A percentile compares a stretch with the other conserved stretches of the same genome.
Evolutionary conservation across 2,113 vertebrate genomes (phyloP).

Genomic region (Albula goreensis): DNA sequence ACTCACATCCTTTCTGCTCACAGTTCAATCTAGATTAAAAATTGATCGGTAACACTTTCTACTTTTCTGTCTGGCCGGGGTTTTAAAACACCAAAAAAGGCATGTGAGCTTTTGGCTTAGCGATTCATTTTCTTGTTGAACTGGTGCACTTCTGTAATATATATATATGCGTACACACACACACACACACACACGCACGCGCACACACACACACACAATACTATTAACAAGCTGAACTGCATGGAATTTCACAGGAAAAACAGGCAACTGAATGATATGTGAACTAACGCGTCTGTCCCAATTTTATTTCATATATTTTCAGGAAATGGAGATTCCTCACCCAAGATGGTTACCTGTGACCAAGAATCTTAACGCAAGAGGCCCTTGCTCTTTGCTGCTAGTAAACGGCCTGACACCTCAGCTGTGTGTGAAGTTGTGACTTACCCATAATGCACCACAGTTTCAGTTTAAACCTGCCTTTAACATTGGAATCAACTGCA

Average conservation of each 20-base stretch:
- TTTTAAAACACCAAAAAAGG: constrained; percentile 18
- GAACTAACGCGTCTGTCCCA: constrained; percentile 15
- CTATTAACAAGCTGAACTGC: too few species aligned
- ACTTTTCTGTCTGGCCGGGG: constrained; percentile 12
- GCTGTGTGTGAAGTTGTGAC: background rate
- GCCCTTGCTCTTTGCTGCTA: background rate
- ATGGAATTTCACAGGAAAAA: background rate
- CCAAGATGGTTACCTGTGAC: background rate
- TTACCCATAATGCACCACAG: background rate
- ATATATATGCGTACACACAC: background rate
- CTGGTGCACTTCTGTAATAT: constrained; percentile 12
- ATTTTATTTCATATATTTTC: background rate
- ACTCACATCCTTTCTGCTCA: constrained; percentile 40
- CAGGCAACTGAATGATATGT: background rate
- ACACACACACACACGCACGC: too few species aligned
- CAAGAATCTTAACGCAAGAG: background rate
- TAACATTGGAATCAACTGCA: background rate
- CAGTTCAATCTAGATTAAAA: constrained; percentile 34
- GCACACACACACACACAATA: too few species aligned
- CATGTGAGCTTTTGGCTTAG: constrained; percentile 20
- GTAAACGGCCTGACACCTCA: background rate
- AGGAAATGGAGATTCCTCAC: constrained; percentile 6
- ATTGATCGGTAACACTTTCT: constrained; percentile 28
- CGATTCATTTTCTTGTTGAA: constrained; percentile 28
- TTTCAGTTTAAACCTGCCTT: background rate